Conservation (phyloP, 1,140 invertebrate genomes). For the Drosophila lacteicornis region DNA sequence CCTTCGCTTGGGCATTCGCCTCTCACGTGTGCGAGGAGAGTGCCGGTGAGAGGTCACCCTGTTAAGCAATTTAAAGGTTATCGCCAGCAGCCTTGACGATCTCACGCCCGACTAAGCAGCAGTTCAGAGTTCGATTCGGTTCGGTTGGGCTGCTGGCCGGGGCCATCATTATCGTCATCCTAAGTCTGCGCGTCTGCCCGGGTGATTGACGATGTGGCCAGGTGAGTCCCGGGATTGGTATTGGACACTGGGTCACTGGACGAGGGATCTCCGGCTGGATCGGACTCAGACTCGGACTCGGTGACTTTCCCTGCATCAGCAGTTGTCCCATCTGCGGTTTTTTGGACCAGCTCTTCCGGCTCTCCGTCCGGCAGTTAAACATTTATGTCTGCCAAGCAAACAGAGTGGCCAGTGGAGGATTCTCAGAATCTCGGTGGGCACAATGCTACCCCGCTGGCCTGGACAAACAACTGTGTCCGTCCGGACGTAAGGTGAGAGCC, state of each 20-base stretch:
- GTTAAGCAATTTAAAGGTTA: slow-evolving; percentile 76
- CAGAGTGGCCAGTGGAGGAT: slow-evolving; percentile 33
- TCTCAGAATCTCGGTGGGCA: slow-evolving; percentile 7
- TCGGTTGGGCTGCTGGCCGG: slow-evolving; percentile 11
- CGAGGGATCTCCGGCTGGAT: slow-evolving; percentile 17
- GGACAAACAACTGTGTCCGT: slow-evolving; percentile 43
- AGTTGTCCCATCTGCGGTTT: slow-evolving; percentile 41
- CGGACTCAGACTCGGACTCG: not conserved
- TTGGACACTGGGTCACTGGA: not conserved
- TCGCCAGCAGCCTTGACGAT: slow-evolving; percentile 75
- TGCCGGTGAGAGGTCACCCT: slow-evolving; percentile 37
- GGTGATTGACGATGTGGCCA: slow-evolving; percentile 72
- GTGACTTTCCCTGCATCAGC: slow-evolving; percentile 39
- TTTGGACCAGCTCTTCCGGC: not conserved
- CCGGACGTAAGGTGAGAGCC: slow-evolving; percentile 6
- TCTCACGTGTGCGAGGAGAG: not conserved
- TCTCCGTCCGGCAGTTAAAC: slow-evolving; percentile 60
- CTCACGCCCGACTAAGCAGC: slow-evolving; percentile 74
- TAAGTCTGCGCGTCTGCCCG: slow-evolving; percentile 31
- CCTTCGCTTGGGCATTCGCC: not conserved
- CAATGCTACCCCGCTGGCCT: slow-evolving; percentile 18
- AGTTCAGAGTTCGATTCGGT: slow-evolving; percentile 49
- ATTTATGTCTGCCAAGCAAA: slow-evolving; percentile 77
- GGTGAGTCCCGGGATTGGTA: not conserved
- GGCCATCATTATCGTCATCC: slow-evolving; percentile 53